Conservation (phyloP, 2,888 invertebrate genomes). For the Oscheius sp. region DNA sequence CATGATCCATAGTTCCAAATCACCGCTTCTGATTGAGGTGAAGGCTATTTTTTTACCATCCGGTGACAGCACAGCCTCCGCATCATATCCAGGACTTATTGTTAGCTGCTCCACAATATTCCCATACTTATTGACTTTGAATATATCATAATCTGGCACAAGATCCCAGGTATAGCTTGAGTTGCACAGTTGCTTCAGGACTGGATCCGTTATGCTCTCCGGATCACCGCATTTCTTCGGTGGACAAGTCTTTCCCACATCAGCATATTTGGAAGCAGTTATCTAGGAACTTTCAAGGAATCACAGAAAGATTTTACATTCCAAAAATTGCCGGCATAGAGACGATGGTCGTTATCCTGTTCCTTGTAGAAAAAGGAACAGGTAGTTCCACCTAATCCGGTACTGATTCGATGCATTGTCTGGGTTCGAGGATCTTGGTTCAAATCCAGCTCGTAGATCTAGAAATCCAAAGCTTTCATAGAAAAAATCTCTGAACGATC, state of each 20-base stretch:
- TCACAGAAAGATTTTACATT: constrained; percentile 30
- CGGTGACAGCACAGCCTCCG: constrained; percentile 58
- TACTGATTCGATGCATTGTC: constrained; percentile 48
- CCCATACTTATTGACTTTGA: constrained; percentile 62
- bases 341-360: constrained; percentile 56
- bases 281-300: neutral
- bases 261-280: constrained; percentile 19
- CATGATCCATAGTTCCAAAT: constrained; percentile 65
- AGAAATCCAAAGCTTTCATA: too few species aligned
- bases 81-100: constrained; percentile 57
- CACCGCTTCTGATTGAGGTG: constrained; percentile 59
- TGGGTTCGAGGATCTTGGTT: constrained; percentile 48
- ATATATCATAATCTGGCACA: constrained; percentile 63
- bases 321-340: constrained; percentile 66
- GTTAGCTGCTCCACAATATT: constrained; percentile 63
- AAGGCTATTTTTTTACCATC: constrained; percentile 64
- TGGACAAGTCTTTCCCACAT: constrained; percentile 57
- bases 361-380: constrained; percentile 64
- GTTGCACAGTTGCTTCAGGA: constrained; percentile 53
- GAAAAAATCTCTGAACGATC: too few species aligned
- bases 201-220: constrained; percentile 37
- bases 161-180: constrained; percentile 67
- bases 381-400: constrained; percentile 61
- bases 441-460: constrained; percentile 66
- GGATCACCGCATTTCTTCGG: constrained; percentile 51